Conservation (phyloP, 2,888 invertebrate genomes). For the Nymphalis urticae region DNA sequence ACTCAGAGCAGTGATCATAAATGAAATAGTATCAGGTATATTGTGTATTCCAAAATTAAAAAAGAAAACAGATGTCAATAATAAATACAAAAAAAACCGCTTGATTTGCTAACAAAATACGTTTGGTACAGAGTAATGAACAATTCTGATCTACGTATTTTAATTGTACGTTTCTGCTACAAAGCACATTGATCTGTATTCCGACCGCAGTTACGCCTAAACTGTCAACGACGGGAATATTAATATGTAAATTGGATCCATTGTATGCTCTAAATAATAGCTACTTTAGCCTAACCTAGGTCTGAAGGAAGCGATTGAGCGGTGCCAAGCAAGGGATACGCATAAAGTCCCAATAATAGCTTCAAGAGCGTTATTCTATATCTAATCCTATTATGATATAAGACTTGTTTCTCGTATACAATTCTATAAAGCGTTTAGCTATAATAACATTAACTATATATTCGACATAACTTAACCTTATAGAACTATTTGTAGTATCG, state of each 20-base stretch:
- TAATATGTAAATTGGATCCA: slow-evolving; percentile 39
- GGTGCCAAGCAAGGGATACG: slow-evolving; percentile 3
- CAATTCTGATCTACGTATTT: no score
- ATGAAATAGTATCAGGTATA: not conserved
- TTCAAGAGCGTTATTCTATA: not conserved
- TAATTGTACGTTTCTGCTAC: not conserved
- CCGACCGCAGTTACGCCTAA: slow-evolving; percentile 28
- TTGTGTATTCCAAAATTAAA: not conserved
- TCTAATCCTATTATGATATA: not conserved
- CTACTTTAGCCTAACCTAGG: slow-evolving; percentile 36
- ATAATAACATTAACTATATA: no score
- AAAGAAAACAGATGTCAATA: not conserved
- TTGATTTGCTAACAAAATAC: no score
- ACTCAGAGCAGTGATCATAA: not conserved
- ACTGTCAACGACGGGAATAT: slow-evolving; percentile 32
- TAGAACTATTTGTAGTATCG: no score
- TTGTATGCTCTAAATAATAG: slow-evolving; percentile 38
- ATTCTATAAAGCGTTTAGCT: no score
- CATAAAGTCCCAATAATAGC: not conserved
- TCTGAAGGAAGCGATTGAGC: slow-evolving; percentile 30
- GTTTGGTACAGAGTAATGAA: no score
- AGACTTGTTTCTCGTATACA: not conserved
- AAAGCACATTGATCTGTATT: not conserved
- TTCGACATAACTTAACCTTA: no score
- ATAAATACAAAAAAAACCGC: not conserved